Evolutionary conservation across 2,113 vertebrate species (phyloP), one percentile per base, ranked within the genome.

Genomic region (Sclerurus mexicanus): DNA sequence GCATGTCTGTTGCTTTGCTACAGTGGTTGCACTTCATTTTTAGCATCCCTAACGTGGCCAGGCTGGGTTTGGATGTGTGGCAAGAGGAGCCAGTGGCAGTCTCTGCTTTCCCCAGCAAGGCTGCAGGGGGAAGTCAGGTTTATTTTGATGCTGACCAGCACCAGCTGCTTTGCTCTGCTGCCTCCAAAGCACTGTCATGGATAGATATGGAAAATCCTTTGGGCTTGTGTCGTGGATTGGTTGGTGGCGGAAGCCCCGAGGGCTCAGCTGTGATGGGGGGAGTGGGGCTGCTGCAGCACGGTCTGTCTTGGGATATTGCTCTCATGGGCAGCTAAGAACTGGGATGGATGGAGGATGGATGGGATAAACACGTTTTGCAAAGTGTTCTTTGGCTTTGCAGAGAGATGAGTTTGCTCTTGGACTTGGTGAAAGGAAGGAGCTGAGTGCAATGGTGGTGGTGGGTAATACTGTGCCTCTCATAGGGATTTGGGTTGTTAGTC

Each of bases 171-270:
- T 33, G 53, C 64, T 90, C 55, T 24, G 28, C 90, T 85, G 56
- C 73, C 46, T 50, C 52, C 20, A 2, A 37, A 96, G 60, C 75
- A 30, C 14, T 4, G 0, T 12, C 21, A 7, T 1, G 73, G 44
- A 7, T 2, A 39, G 60, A 79, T 23, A 47, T 0, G 5, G 76
- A 56, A 89, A 81, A 67, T 84, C 87, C 64, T 74, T 39, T 8
- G 7, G 50, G 68, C 1, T 71, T 81, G 63, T 25, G 15, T 59
- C 75, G 0, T 0, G 25, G 52, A 31, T 40, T 16, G 12, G 14
- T 30, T 2, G 1, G 74, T 2, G 2, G 17, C 3, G 5, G 58
- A n/a, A 64, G 49, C 81, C 6, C 9, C 0, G 1, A 20, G 2
- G 60, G 71, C 56, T 95, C 44, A 23, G 42, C 39, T 2, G 4